phyloP scores from a whole-genome alignment of 1,140 invertebrate genomes.

The Formica exsecta region DNA sequence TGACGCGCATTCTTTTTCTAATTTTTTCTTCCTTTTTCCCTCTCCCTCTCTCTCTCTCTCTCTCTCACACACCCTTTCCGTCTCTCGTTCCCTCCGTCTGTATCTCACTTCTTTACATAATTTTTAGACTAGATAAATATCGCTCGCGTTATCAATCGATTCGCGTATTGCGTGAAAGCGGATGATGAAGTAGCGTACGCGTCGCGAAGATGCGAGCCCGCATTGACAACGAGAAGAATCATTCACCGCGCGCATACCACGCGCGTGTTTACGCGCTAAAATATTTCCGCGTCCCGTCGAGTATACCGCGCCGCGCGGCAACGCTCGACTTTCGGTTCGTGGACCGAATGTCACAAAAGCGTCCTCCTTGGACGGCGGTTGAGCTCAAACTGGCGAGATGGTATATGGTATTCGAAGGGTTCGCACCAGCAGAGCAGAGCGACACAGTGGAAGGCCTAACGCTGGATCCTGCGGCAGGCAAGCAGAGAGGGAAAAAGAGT shows the following conservation, averaged over 20 bases:
- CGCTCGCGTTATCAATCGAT: conserved; percentile 35
- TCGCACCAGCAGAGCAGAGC: conserved; percentile 5
- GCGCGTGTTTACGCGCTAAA: conserved; percentile 3
- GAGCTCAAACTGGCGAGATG: conserved; percentile 4
- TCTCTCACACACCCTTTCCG: background rate
- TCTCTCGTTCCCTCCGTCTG: background rate
- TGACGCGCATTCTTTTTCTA: background rate
- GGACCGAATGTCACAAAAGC: background rate
- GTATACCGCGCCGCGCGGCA: background rate
- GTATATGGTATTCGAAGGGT: background rate
- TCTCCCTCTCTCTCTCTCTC: background rate
- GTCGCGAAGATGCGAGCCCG: conserved; percentile 8
- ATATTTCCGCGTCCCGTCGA: background rate
- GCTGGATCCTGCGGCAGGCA: background rate
- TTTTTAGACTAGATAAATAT: background rate
- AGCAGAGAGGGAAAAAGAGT: conserved; percentile 13
- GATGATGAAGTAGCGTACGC: background rate
- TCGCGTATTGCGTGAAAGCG: background rate
- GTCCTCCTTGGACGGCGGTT: conserved; percentile 5
- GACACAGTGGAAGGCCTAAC: conserved; percentile 8
- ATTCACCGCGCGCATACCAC: background rate
- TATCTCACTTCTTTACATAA: background rate
- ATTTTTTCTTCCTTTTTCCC: background rate
- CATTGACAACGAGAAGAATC: background rate
- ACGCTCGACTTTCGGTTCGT: background rate